A percentile compares a stretch with the other conserved stretches of the same genome.
phyloP scores from a whole-genome alignment of 2,797 vertebrate species.

The Xenops minutus region DNA sequence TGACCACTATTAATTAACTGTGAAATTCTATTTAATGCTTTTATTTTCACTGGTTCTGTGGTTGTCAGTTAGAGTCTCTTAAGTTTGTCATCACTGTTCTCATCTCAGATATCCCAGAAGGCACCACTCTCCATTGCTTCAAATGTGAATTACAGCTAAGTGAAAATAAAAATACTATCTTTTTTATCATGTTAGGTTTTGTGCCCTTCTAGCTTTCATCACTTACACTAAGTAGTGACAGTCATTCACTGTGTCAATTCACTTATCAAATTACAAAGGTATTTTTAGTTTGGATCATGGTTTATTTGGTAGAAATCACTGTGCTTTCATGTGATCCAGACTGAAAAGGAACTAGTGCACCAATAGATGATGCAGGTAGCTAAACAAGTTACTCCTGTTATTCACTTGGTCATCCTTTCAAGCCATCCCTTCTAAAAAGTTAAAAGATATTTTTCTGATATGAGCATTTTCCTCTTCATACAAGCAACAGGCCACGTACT shows the following conservation, averaged over 20 bases:
- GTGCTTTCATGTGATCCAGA: background rate
- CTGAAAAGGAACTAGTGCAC: background rate
- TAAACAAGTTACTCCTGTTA: background rate
- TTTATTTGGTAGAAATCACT: background rate
- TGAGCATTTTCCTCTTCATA: background rate
- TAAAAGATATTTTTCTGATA: background rate
- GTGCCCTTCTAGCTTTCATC: background rate
- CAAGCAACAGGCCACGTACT: background rate
- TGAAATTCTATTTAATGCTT: background rate
- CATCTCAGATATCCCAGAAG: background rate
- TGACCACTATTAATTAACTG: slow-evolving; percentile 13
- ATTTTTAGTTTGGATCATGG: background rate
- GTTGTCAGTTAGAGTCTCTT: background rate
- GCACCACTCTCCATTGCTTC: background rate
- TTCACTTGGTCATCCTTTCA: background rate
- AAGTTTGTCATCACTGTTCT: background rate
- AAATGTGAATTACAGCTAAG: background rate
- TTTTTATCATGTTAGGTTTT: slow-evolving; percentile 1
- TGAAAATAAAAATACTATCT: slow-evolving; percentile 26
- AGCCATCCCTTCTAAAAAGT: background rate
- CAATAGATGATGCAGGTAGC: background rate
- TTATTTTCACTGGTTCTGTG: background rate
- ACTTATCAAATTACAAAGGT: background rate
- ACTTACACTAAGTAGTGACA: slow-evolving; percentile 2
- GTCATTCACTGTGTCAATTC: background rate